Percentiles rank a stretch among this genome's conserved stretches.
Evolutionary conservation across 2,113 vertebrate species (phyloP).

Genomic region (Coreoperca whiteheadi): DNA sequence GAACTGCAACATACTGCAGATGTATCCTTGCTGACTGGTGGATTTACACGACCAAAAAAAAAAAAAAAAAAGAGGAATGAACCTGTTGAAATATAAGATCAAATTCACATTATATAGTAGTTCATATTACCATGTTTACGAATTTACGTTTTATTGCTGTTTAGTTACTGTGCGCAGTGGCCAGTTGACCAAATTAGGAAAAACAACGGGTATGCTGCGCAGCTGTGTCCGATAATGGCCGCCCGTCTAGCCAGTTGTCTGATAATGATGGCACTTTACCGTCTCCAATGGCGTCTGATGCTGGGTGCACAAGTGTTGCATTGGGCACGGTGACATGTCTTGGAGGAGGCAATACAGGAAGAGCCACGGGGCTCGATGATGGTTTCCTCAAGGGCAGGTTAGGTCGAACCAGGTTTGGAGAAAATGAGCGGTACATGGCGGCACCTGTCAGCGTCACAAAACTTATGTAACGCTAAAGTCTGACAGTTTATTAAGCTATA

Average conservation of each 20-base stretch:
- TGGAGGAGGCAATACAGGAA: accelerated
- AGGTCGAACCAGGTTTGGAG: conserved; percentile 47
- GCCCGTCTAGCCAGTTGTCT: not conserved
- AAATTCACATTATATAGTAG: not conserved
- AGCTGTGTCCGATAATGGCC: not conserved
- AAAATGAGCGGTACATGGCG: conserved; percentile 62
- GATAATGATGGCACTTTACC: conserved; percentile 21
- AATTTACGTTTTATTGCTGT: not conserved
- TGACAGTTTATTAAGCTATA: not conserved
- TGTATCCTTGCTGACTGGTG: not conserved
- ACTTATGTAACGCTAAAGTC: not conserved
- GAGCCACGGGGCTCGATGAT: conserved; percentile 33
- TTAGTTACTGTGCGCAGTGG: not conserved
- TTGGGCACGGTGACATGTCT: not conserved
- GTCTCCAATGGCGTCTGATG: not conserved
- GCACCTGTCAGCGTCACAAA: not conserved
- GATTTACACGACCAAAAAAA: not conserved
- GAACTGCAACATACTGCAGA: conserved; percentile 46
- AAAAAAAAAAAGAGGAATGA: not conserved
- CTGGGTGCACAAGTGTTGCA: accelerated
- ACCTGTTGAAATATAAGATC: not conserved
- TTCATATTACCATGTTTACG: not conserved
- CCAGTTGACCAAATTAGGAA: not conserved
- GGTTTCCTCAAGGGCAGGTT: conserved; percentile 80
- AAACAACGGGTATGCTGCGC: too few species aligned